A percentile compares a stretch with the other conserved stretches of the same genome.
Evolutionary conservation across 2,888 invertebrate species (phyloP).

Genomic region (Acleris holmiana): DNA sequence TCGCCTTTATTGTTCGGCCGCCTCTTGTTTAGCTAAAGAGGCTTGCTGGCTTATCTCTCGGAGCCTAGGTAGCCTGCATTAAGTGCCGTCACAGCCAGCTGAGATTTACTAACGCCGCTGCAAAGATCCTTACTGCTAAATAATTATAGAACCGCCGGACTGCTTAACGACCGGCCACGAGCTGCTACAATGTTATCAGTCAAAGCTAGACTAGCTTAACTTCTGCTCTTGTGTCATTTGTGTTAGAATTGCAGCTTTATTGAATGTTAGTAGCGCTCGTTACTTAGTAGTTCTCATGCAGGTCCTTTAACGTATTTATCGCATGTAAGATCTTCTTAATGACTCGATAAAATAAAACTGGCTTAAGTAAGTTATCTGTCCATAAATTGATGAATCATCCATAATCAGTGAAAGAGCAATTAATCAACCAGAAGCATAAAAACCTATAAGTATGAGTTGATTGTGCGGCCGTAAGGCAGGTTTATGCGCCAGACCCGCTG

Average conservation of each 20-base stretch:
- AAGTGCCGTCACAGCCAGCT: slow-evolving; percentile 66
- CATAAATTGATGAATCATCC: slow-evolving; percentile 17
- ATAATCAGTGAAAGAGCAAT: slow-evolving; percentile 15
- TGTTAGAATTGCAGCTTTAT: background rate
- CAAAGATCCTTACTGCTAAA: slow-evolving; percentile 58
- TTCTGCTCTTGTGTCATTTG: slow-evolving; percentile 3
- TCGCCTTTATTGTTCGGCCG: slow-evolving; percentile 78
- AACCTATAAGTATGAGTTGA: slow-evolving; percentile 48
- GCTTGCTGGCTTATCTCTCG: slow-evolving; percentile 78
- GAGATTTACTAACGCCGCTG: slow-evolving; percentile 64
- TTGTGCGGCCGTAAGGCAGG: slow-evolving; percentile 50
- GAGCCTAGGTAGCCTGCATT: slow-evolving; percentile 77
- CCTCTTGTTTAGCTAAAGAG: slow-evolving; percentile 79
- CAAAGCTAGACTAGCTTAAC: slow-evolving; percentile 9
- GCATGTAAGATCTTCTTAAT: background rate
- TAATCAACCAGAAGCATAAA: slow-evolving; percentile 40
- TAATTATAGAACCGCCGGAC: slow-evolving; percentile 43
- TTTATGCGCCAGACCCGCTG: slow-evolving; percentile 59
- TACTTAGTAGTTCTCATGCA: background rate
- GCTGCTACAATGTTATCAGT: slow-evolving; percentile 24
- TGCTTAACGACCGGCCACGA: slow-evolving; percentile 26
- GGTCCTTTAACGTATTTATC: background rate
- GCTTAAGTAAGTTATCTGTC: slow-evolving; percentile 4
- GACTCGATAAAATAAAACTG: slow-evolving; percentile 18
- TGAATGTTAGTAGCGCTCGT: background rate